Evolutionary conservation across 2,113 vertebrate genomes (phyloP).

Genomic region (Solea senegalensis): DNA sequence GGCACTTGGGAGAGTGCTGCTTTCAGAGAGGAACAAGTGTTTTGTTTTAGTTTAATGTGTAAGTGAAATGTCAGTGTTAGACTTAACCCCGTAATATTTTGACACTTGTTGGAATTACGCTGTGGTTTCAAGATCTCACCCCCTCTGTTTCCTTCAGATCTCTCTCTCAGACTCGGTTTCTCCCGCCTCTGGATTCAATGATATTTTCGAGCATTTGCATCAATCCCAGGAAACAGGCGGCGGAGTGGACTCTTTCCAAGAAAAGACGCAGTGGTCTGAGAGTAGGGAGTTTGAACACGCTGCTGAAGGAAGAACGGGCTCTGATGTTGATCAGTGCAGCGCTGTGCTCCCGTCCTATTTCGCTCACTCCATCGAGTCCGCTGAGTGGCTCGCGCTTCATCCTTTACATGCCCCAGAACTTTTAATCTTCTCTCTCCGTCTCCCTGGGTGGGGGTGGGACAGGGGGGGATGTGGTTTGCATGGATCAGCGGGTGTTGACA

Average conservation of each 20-base stretch:
- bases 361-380: conserved; percentile 4
- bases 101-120: conserved; percentile 21
- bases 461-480: conserved; percentile 36
- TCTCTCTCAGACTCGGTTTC: conserved; percentile 25
- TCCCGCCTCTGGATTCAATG: conserved; percentile 51
- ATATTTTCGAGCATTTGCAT: conserved; percentile 69
- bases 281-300: conserved; percentile 49
- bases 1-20: conserved; percentile 18
- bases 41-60: conserved; percentile 38
- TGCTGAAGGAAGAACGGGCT: conserved; percentile 45
- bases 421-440: conserved; percentile 16
- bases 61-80: conserved; percentile 36
- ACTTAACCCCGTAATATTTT: conserved; percentile 29
- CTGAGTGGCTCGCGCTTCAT: conserved; percentile 13
- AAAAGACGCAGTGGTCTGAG: conserved; percentile 50
- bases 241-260: conserved; percentile 48
- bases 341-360: conserved; percentile 16
- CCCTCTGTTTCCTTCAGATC: neutral
- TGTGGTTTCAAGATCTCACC: conserved; percentile 1
- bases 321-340: conserved; percentile 33
- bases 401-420: neutral
- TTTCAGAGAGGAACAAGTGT: conserved; percentile 39
- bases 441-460: conserved; percentile 50
- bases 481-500: conserved; percentile 63
- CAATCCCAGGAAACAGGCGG: conserved; percentile 52